A percentile compares a stretch with the other conserved stretches of the same genome.
phyloP scores from a whole-genome alignment of 2,113 vertebrate genomes.

The Campylomormyrus tamandua region DNA sequence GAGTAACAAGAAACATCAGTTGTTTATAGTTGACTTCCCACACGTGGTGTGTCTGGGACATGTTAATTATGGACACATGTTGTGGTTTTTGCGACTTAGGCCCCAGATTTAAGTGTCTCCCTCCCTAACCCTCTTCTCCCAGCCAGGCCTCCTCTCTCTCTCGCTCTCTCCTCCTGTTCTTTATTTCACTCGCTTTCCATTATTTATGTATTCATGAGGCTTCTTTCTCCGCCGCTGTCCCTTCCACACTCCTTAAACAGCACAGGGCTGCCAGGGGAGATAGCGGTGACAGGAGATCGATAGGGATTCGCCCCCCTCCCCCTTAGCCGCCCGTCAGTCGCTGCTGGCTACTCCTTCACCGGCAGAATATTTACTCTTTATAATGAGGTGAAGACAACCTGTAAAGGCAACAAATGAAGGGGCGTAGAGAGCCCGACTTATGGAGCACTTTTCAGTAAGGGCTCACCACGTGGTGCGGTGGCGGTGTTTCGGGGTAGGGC shows the following conservation, averaged over 20 bases:
- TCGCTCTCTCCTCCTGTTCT: neutral
- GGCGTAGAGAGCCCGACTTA: neutral
- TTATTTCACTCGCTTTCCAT: neutral
- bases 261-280: constrained; percentile 7
- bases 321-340: neutral
- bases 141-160: neutral
- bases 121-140: neutral
- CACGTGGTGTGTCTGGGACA: neutral
- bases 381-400: constrained; percentile 1
- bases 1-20: neutral
- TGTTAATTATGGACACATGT: neutral
- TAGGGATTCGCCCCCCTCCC: neutral
- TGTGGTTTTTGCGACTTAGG: neutral
- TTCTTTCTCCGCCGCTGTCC: neutral
- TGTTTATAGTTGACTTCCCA: neutral
- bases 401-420: neutral
- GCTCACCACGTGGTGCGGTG: neutral
- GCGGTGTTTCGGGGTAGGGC: neutral
- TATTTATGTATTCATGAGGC: constrained; percentile 13
- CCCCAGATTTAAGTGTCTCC: neutral
- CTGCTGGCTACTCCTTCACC: neutral
- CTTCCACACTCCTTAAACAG: constrained; percentile 6
- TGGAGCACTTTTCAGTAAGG: neutral
- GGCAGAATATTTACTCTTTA: constrained; percentile 13
- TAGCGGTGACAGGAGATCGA: constrained; percentile 13